Conservation (phyloP, 2,113 vertebrate genomes). For the Lophotis ruficrista region DNA sequence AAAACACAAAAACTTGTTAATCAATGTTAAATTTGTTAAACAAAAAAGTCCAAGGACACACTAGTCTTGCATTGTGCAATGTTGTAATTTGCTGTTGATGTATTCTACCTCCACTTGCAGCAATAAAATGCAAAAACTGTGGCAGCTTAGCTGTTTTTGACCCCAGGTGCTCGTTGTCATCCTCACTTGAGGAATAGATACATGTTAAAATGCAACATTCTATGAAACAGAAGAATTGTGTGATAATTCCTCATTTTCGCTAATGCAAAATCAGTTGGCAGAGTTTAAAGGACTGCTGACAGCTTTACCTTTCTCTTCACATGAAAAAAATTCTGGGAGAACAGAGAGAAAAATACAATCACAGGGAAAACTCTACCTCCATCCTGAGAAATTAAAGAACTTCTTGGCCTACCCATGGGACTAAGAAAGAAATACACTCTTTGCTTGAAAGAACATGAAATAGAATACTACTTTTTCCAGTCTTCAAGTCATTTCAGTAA, state of each 20-base stretch:
- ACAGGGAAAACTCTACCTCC: background rate
- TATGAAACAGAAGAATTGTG: background rate
- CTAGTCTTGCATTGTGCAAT: rapidly evolving
- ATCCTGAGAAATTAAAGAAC: background rate
- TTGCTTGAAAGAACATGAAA: background rate
- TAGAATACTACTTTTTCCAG: background rate
- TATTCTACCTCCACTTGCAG: background rate
- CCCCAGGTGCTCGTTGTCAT: background rate
- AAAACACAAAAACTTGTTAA: background rate
- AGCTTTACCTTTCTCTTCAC: background rate
- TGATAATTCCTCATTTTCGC: background rate
- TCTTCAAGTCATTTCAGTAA: background rate
- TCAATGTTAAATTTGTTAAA: background rate
- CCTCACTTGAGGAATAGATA: background rate
- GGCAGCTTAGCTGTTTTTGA: background rate
- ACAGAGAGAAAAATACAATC: background rate
- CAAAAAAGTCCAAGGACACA: background rate
- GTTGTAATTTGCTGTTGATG: background rate
- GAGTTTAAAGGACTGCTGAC: background rate
- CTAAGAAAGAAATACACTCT: background rate
- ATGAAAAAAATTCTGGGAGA: background rate
- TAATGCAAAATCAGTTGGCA: background rate
- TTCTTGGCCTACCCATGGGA: background rate
- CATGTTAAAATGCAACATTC: background rate
- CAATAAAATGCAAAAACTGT: background rate